phyloP scores from a whole-genome alignment of 2,113 vertebrate genomes.

The Anthoscopus minutus region DNA sequence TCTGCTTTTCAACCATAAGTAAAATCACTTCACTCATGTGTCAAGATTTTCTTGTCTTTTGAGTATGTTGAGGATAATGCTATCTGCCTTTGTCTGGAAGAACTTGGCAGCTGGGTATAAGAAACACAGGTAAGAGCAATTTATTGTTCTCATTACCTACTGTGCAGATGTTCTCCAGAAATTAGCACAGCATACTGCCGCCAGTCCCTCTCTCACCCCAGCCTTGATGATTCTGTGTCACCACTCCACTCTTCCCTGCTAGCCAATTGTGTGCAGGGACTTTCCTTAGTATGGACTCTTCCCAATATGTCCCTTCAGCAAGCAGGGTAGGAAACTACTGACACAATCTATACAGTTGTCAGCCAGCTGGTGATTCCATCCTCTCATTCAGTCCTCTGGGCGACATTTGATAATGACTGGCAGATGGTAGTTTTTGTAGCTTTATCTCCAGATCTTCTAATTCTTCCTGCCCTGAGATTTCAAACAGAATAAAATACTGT shows the following conservation, averaged over 20 bases:
- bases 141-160: background rate
- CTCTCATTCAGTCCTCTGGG: background rate
- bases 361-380: background rate
- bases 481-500: background rate
- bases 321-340: background rate
- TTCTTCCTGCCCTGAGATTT: background rate
- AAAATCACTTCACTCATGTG: background rate
- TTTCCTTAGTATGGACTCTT: background rate
- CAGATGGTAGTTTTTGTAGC: background rate
- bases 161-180: background rate
- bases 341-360: background rate
- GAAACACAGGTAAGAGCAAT: background rate
- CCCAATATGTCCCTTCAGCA: background rate
- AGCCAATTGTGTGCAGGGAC: background rate
- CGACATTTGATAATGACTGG: background rate
- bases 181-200: background rate
- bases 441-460: background rate
- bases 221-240: background rate
- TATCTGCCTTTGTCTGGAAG: background rate
- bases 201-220: background rate
- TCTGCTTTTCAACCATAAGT: background rate
- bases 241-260: background rate
- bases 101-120: background rate
- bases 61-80: background rate
- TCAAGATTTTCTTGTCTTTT: background rate